phyloP scores from a whole-genome alignment of 2,888 invertebrate species.

The Parapristionchus giblindavisi region DNA sequence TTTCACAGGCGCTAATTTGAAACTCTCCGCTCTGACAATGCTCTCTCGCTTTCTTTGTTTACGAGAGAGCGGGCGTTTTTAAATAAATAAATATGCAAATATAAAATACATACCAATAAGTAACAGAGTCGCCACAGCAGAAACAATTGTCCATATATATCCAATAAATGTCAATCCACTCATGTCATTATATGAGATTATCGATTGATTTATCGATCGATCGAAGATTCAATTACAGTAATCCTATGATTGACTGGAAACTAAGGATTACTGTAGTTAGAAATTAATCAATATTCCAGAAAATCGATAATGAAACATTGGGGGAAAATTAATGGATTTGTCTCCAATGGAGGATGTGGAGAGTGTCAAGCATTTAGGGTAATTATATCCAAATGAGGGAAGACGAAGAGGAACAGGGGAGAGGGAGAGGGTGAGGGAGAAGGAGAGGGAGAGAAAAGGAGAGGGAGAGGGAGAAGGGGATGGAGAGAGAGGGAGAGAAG shows the following conservation, averaged over 20 bases:
- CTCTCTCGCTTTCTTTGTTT: too few species aligned
- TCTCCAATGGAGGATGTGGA: not conserved
- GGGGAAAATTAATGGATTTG: not conserved
- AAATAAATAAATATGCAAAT: too few species aligned
- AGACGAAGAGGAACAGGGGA: not conserved
- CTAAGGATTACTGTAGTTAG: not conserved
- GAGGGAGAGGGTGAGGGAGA: not conserved
- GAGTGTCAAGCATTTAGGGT: not conserved
- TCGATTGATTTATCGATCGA: slow-evolving; percentile 6
- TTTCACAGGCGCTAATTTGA: too few species aligned
- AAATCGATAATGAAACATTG: not conserved
- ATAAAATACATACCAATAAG: slow-evolving; percentile 1
- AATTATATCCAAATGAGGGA: not conserved
- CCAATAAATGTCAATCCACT: slow-evolving; percentile 44
- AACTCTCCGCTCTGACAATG: too few species aligned
- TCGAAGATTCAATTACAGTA: not conserved
- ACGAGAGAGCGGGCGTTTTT: too few species aligned
- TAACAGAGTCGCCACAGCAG: slow-evolving; percentile 36
- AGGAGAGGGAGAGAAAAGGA: not conserved
- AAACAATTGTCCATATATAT: slow-evolving; percentile 41
- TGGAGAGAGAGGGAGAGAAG: not conserved
- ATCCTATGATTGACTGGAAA: not conserved
- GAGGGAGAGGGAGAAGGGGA: not conserved
- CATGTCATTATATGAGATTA: slow-evolving; percentile 7
- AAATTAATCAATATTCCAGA: not conserved